Evolutionary conservation across 2,113 vertebrate species (phyloP), one percentile per base, ranked within the genome.

Genomic region (Chauna torquata): DNA sequence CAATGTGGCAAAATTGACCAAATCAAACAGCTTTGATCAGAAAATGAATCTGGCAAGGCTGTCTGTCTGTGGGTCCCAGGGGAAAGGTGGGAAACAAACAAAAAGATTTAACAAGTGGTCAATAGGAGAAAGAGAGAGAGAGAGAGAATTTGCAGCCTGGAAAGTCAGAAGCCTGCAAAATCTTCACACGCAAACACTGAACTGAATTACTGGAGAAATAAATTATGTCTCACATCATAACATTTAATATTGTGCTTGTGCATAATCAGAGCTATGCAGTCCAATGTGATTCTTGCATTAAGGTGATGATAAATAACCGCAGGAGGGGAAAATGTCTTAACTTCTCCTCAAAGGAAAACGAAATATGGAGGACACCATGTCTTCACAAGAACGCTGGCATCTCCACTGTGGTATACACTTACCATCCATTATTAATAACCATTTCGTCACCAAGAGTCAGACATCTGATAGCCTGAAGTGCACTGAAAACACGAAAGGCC

Each of bases 11-110:
- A 99, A 99, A 99, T 99, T 99, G 99, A 99, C 99, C 99, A 99
- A 99, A 99, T 99, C 99, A 99, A 99, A 99, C 99, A 99, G 99
- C 99, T 99, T 99, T 99, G 99, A 99, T 99, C 99, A 99, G 99
- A 99, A 99, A 99, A 99, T 99, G 99, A 99, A 99, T 99, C 99
- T 99, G 99, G 99, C 99, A 99, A 99, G 99, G 97, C 99, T 99
- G 99, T 99, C 99, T 99, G 99, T 99, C 99, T 99, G 97, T 95
- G 95, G 94, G 98, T 99, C 99, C 99, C 99, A 92, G 77, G 98
- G 99, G 99, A 98, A 98, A 97, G 98, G 98, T 94, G 98, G 98
- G 99, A 99, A 99, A 99, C 99, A 99, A 99, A 99, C 99, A 99
- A 98, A 99, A 99, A 98, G 98, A 98, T 98, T 99, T 99, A 99